phyloP scores from a whole-genome alignment of 2,113 vertebrate species.

The Cavia porcellus region DNA sequence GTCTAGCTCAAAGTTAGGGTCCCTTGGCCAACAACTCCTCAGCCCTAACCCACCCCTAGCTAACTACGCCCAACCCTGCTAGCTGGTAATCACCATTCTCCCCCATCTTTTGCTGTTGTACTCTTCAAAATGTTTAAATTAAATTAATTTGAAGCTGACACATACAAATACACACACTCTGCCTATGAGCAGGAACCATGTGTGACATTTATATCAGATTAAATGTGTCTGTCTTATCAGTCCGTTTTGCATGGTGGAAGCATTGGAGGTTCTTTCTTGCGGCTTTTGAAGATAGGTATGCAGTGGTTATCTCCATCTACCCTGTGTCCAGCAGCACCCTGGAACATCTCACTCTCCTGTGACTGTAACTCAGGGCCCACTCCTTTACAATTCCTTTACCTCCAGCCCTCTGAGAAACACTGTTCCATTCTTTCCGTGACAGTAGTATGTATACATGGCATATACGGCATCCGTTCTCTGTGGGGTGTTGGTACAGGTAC shows the following conservation, averaged over 20 bases:
- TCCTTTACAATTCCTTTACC: background rate
- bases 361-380: background rate
- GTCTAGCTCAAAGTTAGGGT: background rate
- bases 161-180: background rate
- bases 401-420: background rate
- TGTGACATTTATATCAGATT: background rate
- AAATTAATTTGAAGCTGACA: background rate
- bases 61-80: background rate
- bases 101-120: background rate
- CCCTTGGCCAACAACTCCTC: background rate
- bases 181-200: background rate
- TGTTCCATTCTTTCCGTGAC: background rate
- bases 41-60: background rate
- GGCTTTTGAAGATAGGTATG: background rate
- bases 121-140: background rate
- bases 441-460: background rate
- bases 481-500: background rate
- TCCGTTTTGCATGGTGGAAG: background rate
- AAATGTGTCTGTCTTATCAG: background rate
- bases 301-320: background rate
- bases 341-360: background rate
- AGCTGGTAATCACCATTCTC: background rate
- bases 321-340: background rate
- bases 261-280: background rate
- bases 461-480: background rate